Evolutionary conservation across 23 tunicate genomes (phyloP).

Genomic region (Ascidia mentula): DNA sequence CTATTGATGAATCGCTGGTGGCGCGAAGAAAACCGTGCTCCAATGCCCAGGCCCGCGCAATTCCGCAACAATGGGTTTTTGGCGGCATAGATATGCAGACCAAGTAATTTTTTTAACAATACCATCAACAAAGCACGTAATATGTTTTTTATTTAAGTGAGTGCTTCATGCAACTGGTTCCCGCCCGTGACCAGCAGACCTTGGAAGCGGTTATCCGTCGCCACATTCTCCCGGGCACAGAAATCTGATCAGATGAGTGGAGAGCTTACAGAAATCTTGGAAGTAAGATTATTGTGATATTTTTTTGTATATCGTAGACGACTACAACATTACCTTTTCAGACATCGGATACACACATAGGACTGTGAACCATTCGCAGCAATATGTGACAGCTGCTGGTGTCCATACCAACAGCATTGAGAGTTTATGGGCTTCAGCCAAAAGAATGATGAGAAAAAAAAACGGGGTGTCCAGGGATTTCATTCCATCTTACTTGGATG

Average conservation of each 20-base stretch:
- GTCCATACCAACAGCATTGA: not conserved
- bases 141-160: no score
- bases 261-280: not conserved
- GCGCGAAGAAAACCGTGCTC: slow-evolving; percentile 17
- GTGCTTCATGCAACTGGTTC: not conserved
- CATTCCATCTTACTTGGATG: not conserved
- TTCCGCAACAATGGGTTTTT: no score
- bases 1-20: slow-evolving; percentile 9
- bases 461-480: not conserved
- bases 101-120: not conserved
- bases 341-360: not conserved
- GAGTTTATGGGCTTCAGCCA: not conserved
- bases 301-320: no score
- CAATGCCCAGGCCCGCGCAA: no score
- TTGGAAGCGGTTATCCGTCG: not conserved
- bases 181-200: not conserved
- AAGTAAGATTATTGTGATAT: no score
- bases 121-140: not conserved
- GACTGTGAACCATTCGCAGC: not conserved
- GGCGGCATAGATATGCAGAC: not conserved
- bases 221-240: not conserved
- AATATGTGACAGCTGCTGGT: not conserved
- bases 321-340: no score
- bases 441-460: not conserved
- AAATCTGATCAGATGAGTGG: not conserved